phyloP scores from a whole-genome alignment of 2,113 vertebrate species.

The Trachemys scripta region DNA sequence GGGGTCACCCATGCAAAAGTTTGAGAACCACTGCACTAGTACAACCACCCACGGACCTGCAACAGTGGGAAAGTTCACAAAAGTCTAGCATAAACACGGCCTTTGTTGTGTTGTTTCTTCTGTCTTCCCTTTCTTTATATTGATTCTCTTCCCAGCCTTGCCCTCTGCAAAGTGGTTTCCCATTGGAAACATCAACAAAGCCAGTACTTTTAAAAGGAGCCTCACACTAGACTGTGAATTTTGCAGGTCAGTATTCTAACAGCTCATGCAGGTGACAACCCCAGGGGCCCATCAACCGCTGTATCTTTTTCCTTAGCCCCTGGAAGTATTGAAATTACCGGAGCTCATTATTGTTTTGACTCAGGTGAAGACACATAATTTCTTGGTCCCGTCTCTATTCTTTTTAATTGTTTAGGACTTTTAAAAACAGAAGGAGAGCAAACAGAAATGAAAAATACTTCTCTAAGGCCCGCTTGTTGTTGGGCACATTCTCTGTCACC shows the following conservation, averaged over 20 bases:
- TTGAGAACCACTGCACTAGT: too few species aligned
- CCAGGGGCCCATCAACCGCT: fast-evolving
- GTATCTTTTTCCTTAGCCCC: conserved; percentile 11
- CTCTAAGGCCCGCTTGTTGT: neutral
- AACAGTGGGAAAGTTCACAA: neutral
- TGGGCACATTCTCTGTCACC: neutral
- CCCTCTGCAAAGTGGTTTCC: neutral
- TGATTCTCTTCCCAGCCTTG: neutral
- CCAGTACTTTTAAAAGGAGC: neutral
- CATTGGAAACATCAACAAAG: neutral
- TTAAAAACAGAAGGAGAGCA: neutral
- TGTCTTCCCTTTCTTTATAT: neutral
- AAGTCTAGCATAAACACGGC: neutral
- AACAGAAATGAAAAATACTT: neutral
- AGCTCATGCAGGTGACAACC: conserved; percentile 14
- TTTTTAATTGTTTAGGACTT: neutral
- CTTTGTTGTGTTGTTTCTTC: neutral
- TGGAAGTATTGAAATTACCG: neutral
- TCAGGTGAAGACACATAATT: neutral
- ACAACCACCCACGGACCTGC: too few species aligned
- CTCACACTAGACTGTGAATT: conserved; percentile 14
- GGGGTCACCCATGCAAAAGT: too few species aligned
- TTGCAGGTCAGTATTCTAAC: conserved; percentile 3
- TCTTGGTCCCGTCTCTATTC: neutral
- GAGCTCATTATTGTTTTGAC: neutral